Evolutionary conservation across 92 coral and sea anemone genomes (phyloP), one percentile per base, ranked within the genome.

Genomic region (Galaxea fascicularis): DNA sequence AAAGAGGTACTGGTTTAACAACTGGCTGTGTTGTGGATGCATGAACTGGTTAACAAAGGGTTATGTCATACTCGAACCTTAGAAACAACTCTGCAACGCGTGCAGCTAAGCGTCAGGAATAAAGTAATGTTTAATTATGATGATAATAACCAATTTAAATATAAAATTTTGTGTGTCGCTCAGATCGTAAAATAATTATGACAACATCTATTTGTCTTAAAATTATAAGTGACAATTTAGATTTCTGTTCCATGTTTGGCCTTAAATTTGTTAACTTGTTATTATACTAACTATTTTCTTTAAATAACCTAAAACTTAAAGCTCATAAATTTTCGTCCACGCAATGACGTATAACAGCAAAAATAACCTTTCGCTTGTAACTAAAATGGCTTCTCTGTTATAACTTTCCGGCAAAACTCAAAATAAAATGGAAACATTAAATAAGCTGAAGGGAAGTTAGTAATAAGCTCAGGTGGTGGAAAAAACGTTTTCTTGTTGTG

Each of bases 1-100:
- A 59, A 82, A 82, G 65, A 82, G 86, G 86, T 82, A 82, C 46
- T 82, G 86, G 86, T 82, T 31, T 82, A 82, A 82, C 84, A 79
- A 71, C 70, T 82, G 86, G 86, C 47, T 82, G 53, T 82, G 77
- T 69, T 82, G 86, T 82, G 78, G 78, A 53, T 82, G 86, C 28
- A 82, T 82, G 86, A 82, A 71, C 56, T 71, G 86, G 86, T 28
- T 82, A 12, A 82, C 86, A 0, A 74, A 74, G 26, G 78, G 86
- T 15, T 82, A 82, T 71, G 86, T 82, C 26, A 44, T 82, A 45
- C 59, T 82, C 11, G 78, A 72, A 26, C 71, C 86, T 26, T 82
- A 71, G 44, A 35, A 6, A 22, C 5, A 17, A 4, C 44, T 56
- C 18, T 16, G 62, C 62, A 16, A 10, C 22, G 24, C 21, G 22